Evolutionary conservation across 2,797 vertebrate species (phyloP).

Genomic region (Cetoscarus ocellatus): DNA sequence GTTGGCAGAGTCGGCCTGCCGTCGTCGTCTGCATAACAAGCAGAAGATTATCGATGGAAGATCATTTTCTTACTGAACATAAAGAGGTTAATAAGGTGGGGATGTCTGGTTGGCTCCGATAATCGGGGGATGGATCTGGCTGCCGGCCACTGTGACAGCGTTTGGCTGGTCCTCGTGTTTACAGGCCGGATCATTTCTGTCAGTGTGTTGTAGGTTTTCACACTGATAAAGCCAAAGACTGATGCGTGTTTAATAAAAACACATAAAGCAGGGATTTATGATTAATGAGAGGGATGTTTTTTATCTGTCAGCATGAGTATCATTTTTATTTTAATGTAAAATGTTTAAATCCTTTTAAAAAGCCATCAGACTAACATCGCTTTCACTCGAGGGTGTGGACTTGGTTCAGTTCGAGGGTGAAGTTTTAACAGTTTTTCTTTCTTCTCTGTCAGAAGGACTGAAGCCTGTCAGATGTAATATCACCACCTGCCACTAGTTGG

Average conservation of each 20-base stretch:
- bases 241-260: constrained; percentile 52
- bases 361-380: too few species aligned
- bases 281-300: constrained; percentile 47
- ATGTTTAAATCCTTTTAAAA: too few species aligned
- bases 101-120: constrained; percentile 18
- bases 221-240: constrained; percentile 21
- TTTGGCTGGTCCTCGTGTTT: constrained; percentile 42
- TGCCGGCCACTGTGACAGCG: constrained; percentile 14
- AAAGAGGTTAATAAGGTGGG: constrained; percentile 11
- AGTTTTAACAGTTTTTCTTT: too few species aligned
- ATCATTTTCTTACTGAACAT: constrained; percentile 26
- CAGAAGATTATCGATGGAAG: constrained; percentile 38
- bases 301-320: constrained; percentile 15
- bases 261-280: constrained; percentile 27
- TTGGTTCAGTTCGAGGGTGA: too few species aligned
- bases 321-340: too few species aligned
- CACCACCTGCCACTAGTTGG: too few species aligned
- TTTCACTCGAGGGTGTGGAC: too few species aligned
- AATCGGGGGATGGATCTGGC: constrained; percentile 46
- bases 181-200: constrained; percentile 18
- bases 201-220: constrained; percentile 40
- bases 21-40: constrained; percentile 26
- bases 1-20: constrained; percentile 7
- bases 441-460: too few species aligned
- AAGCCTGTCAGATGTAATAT: too few species aligned